A percentile compares a stretch with the other conserved stretches of the same genome.
phyloP scores from a whole-genome alignment of 2,797 vertebrate genomes.

The Uromys caudimaculatus region DNA sequence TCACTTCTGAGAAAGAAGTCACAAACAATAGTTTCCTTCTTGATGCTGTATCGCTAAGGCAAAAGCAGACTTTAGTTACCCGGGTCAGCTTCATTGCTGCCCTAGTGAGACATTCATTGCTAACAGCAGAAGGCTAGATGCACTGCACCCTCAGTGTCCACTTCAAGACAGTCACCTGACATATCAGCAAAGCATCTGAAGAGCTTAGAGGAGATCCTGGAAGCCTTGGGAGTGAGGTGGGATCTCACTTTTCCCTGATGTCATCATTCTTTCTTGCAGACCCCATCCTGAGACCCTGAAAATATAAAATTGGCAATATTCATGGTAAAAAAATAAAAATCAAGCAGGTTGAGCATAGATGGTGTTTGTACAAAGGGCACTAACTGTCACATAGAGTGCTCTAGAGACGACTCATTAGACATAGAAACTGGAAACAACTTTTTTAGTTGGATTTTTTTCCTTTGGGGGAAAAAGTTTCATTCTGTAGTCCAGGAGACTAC shows the following conservation, averaged over 20 bases:
- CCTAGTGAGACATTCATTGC: background rate
- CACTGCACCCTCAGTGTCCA: background rate
- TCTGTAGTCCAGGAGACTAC: background rate
- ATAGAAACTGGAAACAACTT: background rate
- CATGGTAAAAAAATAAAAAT: background rate
- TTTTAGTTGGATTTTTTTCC: background rate
- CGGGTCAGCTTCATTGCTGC: background rate
- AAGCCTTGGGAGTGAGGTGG: background rate
- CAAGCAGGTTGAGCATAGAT: background rate
- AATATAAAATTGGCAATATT: background rate
- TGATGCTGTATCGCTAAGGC: background rate
- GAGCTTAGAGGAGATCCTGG: background rate
- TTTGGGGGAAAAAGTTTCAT: background rate
- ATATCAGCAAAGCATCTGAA: background rate
- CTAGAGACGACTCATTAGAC: background rate
- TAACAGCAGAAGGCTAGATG: slow-evolving; percentile 6
- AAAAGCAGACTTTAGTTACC: slow-evolving; percentile 17
- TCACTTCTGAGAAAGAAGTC: slow-evolving; percentile 69
- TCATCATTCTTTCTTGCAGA: background rate
- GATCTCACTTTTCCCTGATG: background rate
- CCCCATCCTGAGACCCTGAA: background rate
- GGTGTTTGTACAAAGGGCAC: background rate
- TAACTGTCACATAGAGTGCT: background rate
- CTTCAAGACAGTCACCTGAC: background rate
- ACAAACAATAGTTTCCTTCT: slow-evolving; percentile 33